Percentiles rank a stretch among this genome's conserved stretches.
Conservation (phyloP, 2,113 vertebrate genomes). For the Acrocephalus arundinaceus region DNA sequence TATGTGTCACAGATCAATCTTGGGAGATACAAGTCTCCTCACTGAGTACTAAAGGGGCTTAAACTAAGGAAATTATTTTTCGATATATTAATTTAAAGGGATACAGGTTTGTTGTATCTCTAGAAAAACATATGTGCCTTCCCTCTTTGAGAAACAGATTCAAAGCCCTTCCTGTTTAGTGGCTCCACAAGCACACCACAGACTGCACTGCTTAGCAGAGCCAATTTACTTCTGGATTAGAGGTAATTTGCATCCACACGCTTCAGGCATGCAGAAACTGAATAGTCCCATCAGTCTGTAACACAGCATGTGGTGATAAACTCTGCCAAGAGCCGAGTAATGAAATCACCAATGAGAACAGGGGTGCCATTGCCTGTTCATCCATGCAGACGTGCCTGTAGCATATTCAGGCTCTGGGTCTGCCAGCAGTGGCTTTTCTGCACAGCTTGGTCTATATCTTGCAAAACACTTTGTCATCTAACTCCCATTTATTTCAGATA, state of each 20-base stretch:
- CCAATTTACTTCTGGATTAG: neutral
- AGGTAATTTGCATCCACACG: slow-evolving; percentile 10
- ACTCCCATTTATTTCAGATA: neutral
- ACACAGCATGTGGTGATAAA: neutral
- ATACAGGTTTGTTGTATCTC: neutral
- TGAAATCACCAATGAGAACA: neutral
- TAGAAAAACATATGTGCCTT: neutral
- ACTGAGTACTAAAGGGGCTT: neutral
- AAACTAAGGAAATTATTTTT: neutral
- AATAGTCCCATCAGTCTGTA: neutral
- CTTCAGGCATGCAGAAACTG: neutral
- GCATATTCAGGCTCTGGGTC: neutral
- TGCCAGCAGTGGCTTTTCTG: slow-evolving; percentile 1
- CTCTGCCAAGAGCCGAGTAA: neutral
- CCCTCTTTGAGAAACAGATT: neutral
- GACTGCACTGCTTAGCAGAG: neutral
- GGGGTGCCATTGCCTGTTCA: neutral
- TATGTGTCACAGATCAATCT: neutral
- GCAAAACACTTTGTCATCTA: neutral
- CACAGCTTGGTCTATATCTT: neutral
- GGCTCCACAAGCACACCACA: neutral
- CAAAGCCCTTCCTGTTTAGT: neutral
- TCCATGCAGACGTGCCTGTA: neutral
- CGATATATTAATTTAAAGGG: neutral
- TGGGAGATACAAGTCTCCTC: neutral